Conservation (phyloP, 2,797 vertebrate species). For the Gallinago stenura region DNA sequence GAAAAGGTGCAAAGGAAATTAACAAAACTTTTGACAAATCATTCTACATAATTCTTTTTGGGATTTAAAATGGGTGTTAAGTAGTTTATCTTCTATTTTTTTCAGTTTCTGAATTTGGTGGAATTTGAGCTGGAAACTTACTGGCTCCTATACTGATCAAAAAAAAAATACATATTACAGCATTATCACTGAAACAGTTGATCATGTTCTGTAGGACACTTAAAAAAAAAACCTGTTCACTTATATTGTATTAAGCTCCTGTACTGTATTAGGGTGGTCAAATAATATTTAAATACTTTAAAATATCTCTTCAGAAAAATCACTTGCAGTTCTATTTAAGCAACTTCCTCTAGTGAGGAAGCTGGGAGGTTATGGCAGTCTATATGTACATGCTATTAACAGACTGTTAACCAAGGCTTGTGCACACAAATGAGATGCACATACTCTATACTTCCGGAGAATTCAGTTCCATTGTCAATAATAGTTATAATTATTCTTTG, state of each 20-base stretch:
- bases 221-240: too few species aligned
- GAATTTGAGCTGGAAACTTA: not conserved
- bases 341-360: not conserved
- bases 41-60: not conserved
- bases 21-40: not conserved
- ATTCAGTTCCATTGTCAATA: not conserved
- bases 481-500: not conserved
- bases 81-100: not conserved
- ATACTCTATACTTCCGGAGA: not conserved
- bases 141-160: not conserved
- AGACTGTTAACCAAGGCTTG: rapidly evolving
- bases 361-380: not conserved
- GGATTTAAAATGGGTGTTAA: not conserved
- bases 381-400: not conserved
- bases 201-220: not conserved
- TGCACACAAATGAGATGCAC: not conserved
- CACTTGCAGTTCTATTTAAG: not conserved
- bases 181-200: not conserved
- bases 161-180: not conserved
- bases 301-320: not conserved
- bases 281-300: not conserved
- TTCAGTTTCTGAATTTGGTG: not conserved
- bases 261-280: not conserved
- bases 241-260: not conserved
- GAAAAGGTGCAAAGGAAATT: not conserved